These are phyloP conservation scores for Panagrolaimus sp. DNA, from an alignment of 1,140 invertebrate species.

Conservation along the genomic window DNA sequence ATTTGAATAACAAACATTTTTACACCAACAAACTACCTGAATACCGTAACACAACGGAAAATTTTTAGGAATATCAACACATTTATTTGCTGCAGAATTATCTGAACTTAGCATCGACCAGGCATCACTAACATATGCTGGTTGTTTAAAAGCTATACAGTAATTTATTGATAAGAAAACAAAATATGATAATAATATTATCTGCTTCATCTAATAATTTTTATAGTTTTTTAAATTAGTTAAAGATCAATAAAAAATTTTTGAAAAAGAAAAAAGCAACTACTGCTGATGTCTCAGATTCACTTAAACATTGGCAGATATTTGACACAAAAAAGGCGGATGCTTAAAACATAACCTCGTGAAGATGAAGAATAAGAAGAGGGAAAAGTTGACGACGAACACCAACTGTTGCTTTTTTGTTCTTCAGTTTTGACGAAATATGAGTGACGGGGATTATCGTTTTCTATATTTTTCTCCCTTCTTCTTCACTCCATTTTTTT, in stretches of 20 bases:
- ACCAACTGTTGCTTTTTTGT: background rate
- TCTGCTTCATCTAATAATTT: too few species aligned
- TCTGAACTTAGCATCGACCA: constrained; percentile 11
- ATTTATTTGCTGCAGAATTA: constrained; percentile 44
- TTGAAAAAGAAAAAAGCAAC: too few species aligned
- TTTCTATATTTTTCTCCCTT: background rate
- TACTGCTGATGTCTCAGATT: too few species aligned
- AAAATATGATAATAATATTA: too few species aligned
- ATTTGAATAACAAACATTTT: constrained; percentile 9
- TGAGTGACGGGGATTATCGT: constrained; percentile 14
- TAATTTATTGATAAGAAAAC: too few species aligned
- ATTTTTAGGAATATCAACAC: constrained; percentile 67
- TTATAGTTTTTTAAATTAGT: too few species aligned
- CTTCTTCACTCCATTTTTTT: background rate
- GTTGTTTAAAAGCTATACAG: background rate
- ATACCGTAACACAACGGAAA: constrained; percentile 67
- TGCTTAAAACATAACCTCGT: too few species aligned
- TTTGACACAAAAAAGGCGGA: too few species aligned
- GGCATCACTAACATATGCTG: constrained; percentile 8
- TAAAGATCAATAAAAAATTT: too few species aligned
- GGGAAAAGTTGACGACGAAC: constrained; percentile 1
- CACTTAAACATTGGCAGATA: too few species aligned
- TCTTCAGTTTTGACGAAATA: constrained; percentile 12
- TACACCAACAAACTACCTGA: constrained; percentile 59
- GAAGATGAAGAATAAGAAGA: too few species aligned